Conservation (phyloP, 2,797 vertebrate genomes). For the Alauda arvensis region DNA sequence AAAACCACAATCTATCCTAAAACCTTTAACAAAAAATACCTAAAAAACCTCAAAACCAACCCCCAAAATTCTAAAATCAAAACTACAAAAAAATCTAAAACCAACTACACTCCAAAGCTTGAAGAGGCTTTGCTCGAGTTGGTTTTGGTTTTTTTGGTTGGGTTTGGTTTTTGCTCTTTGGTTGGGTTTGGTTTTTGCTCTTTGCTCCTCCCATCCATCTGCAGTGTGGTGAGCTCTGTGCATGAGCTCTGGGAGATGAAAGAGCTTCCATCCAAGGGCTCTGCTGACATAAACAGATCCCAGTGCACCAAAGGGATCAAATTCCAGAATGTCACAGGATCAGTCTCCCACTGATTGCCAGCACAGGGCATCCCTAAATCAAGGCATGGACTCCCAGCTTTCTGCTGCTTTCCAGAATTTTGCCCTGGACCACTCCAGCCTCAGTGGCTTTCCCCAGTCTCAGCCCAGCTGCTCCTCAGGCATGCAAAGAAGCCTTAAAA, state of each 20-base stretch:
- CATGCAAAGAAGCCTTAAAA: not conserved
- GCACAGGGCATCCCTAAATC: not conserved
- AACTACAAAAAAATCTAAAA: not conserved
- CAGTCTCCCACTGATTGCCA: not conserved
- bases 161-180: not conserved
- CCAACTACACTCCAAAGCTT: not conserved
- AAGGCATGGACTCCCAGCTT: fast-evolving
- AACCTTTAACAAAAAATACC: not conserved
- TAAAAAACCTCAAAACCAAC: not conserved
- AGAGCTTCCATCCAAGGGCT: not conserved
- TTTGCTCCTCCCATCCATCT: not conserved
- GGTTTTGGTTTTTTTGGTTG: not conserved
- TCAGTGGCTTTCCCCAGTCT: not conserved
- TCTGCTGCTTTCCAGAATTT: not conserved
- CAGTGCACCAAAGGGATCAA: not conserved
- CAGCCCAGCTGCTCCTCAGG: not conserved
- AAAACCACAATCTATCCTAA: not conserved
- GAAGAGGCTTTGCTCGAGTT: not conserved
- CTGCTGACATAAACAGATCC: not conserved
- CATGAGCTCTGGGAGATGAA: not conserved
- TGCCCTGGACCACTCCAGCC: not conserved
- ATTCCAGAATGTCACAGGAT: not conserved
- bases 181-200: not conserved
- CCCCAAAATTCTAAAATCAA: not conserved
- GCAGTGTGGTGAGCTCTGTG: not conserved